These are phyloP conservation scores for Neoascia interrupta DNA, from an alignment of 2,888 invertebrate genomes.

Conservation along the genomic window DNA sequence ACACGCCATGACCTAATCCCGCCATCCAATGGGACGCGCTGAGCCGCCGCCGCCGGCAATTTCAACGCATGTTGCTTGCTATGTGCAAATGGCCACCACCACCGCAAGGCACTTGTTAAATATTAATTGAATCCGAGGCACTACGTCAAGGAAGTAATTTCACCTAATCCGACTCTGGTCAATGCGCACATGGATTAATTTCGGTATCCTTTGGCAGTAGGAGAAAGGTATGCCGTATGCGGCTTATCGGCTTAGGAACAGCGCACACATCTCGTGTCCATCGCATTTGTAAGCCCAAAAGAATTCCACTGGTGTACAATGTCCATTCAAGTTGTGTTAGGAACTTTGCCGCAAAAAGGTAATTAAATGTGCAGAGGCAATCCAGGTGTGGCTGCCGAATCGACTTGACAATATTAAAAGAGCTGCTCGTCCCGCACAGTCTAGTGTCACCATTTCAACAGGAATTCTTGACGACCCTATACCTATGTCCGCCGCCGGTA, in stretches of 20 bases:
- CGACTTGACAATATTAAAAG: conserved; percentile 5
- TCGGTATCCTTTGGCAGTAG: conserved; percentile 55
- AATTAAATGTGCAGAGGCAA: conserved; percentile 67
- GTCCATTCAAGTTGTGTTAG: conserved; percentile 4
- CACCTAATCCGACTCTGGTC: conserved; percentile 47
- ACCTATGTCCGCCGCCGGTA: conserved; percentile 53
- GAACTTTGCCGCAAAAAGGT: conserved; percentile 42
- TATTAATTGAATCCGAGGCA: conserved; percentile 57
- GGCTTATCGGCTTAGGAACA: conserved; percentile 44
- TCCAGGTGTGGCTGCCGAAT: conserved; percentile 61
- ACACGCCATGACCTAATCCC: conserved; percentile 16
- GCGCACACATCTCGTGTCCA: conserved; percentile 20
- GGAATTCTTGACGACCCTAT: conserved; percentile 61
- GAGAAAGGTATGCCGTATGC: conserved; percentile 21
- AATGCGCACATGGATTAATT: conserved; percentile 61
- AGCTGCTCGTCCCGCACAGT: conserved; percentile 53
- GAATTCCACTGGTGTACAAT: too few relatives aligned
- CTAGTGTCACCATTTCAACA: conserved; percentile 52
- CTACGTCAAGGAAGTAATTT: conserved; percentile 52
- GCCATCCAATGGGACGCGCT: neutral
- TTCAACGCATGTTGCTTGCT: neutral
- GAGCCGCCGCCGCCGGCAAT: neutral
- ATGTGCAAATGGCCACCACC: conserved; percentile 2
- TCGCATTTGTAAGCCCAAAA: conserved; percentile 40
- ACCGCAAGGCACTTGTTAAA: conserved; percentile 47